Base-by-base conservation (phyloP, 2,113 vertebrate genomes). In the Sitta europaea region DNA sequence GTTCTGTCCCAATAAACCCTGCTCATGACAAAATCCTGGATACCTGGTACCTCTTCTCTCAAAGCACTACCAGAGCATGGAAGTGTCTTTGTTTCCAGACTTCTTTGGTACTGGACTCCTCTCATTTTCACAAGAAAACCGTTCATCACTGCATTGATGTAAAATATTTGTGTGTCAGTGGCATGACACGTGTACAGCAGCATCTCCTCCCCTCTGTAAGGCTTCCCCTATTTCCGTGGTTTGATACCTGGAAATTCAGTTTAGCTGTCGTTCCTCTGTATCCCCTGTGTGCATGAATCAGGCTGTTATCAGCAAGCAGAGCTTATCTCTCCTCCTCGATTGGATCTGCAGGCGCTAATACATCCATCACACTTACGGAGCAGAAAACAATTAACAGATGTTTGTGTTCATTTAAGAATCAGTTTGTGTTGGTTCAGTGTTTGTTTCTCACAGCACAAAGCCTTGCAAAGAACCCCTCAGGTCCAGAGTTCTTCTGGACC, bases 141-240 rank as follows among this genome's bases (percentile, higher is more conserved):
- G 9, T 48, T 59, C 18, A 13, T 51, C 14, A 11, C 28, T 73
- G 50, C 38, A 20, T 6, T 42, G 40, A 28, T 22, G 17, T 90
- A 9, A 70, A 42, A 36, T 28, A 54, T 50, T 54, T 50, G 12
- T 45, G 0, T 63, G 20, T 27, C 38, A 80, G 38, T 18, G 28
- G 15, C 15, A 6, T 10, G 6, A 17, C 47, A 50, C 8, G 2
- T 1, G 15, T 4, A 9, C 0, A 11, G 53, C 35, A 72, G 33
- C 54, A 29, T 45, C 33, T 85, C 40, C 36, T 63, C 29, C 25
- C 59, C 58, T 77, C 78, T 40, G 21, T 17, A 33, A 67, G 42
- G 31, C 21, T 53, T 83, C 20, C 40, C 33, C 27, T 11, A 40
- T 55, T 29, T 19, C 33, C 3, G 4, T 25, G 13, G 2, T 50